A percentile compares a stretch with the other conserved stretches of the same genome.
Conservation (phyloP, 1,140 invertebrate species). For the Theocolax elegans region DNA sequence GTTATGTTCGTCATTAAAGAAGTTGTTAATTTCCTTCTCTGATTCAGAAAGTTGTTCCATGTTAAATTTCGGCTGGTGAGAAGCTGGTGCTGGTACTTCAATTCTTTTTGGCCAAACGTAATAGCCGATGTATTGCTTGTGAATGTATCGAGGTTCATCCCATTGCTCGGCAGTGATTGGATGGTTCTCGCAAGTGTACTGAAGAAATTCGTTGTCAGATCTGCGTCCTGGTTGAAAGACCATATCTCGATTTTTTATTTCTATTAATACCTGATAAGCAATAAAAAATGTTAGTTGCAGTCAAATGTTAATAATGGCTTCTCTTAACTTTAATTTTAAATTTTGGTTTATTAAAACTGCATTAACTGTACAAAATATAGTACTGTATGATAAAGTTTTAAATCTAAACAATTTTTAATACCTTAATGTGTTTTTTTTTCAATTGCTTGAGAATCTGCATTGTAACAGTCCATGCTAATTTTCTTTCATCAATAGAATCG, state of each 20-base stretch:
- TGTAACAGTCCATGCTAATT: conserved; percentile 73
- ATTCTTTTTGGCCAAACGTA: conserved; percentile 83
- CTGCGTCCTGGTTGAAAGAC: conserved; percentile 68
- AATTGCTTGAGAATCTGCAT: conserved; percentile 80
- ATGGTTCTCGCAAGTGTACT: conserved; percentile 71
- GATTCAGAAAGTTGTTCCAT: conserved; percentile 65
- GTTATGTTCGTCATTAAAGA: conserved; percentile 67
- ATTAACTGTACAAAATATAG: no score
- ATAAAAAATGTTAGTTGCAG: neutral
- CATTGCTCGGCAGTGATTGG: conserved; percentile 78
- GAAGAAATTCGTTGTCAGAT: conserved; percentile 78
- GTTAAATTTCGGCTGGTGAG: conserved; percentile 72
- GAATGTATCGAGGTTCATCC: conserved; percentile 76
- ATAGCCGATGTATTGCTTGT: conserved; percentile 80
- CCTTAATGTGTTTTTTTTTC: conserved; percentile 73
- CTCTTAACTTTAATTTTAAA: no score
- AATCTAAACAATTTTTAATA: conserved; percentile 41
- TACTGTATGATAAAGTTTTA: neutral
- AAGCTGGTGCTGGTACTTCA: conserved; percentile 72
- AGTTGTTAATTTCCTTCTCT: conserved; percentile 77
- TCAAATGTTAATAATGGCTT: neutral
- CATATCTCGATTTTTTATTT: conserved; percentile 5
- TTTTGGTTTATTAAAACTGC: no score
- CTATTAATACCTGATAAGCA: neutral
- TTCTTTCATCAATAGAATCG: conserved; percentile 81